Conservation (phyloP, 2,113 vertebrate genomes). For the Calypte anna region DNA sequence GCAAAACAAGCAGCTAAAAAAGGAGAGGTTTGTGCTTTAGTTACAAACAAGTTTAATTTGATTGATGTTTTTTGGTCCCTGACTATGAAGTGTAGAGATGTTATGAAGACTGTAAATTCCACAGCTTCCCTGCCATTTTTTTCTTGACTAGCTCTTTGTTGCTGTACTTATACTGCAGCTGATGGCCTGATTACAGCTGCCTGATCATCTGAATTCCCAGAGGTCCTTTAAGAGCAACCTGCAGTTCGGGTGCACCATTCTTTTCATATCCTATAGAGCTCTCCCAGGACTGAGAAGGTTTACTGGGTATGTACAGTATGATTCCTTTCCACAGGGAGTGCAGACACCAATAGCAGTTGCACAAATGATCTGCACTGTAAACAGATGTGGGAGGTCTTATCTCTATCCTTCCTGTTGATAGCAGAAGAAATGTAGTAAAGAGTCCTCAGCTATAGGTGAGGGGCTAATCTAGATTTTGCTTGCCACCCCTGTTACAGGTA, state of each 20-base stretch:
- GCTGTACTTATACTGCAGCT: neutral
- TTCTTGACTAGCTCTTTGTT: neutral
- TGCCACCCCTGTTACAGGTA: neutral
- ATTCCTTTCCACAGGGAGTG: neutral
- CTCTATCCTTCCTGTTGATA: accelerated
- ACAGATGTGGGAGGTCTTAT: accelerated
- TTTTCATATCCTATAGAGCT: accelerated
- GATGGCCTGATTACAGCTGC: neutral
- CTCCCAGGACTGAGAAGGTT: neutral
- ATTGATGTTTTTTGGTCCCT: neutral
- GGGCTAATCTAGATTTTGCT: neutral
- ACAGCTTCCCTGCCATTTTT: neutral
- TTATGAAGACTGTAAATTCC: neutral
- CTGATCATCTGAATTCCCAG: neutral
- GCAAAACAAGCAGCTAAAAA: neutral
- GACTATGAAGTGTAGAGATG: neutral
- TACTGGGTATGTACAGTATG: neutral
- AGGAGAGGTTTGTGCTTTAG: neutral
- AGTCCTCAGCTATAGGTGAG: neutral
- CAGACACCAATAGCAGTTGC: neutral
- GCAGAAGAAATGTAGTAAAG: neutral
- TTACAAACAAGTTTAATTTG: neutral
- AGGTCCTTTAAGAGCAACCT: neutral
- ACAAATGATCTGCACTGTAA: neutral
- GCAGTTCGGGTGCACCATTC: neutral